These are phyloP conservation scores for Empis livida DNA, from an alignment of 2,888 invertebrate species.

Conservation along the genomic window DNA sequence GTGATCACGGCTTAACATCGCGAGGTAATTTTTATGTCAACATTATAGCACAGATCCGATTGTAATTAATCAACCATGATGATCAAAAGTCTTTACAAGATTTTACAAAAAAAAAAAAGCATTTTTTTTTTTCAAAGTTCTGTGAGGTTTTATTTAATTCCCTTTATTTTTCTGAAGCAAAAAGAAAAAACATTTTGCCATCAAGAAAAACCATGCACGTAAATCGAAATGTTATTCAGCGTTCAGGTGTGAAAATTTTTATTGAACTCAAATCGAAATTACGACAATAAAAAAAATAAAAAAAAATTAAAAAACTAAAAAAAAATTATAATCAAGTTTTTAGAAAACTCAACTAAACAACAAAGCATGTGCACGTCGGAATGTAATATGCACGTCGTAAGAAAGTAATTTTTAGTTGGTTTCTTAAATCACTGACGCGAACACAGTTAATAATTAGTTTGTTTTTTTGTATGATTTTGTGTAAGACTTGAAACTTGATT, in stretches of 20 bases:
- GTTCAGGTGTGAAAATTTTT: conserved; percentile 13
- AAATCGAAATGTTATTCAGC: background rate
- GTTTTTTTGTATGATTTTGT: too few relatives aligned
- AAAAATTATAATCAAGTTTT: conserved; percentile 5
- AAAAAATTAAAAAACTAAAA: conserved; percentile 8
- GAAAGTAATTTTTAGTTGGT: background rate
- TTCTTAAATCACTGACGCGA: background rate
- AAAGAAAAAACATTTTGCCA: too few relatives aligned
- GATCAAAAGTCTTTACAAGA: background rate
- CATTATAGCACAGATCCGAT: background rate
- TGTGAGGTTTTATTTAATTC: too few relatives aligned
- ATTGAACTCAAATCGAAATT: conserved; percentile 5
- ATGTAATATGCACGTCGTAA: conserved; percentile 15
- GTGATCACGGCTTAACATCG: background rate
- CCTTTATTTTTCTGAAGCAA: too few relatives aligned
- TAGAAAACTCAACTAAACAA: conserved; percentile 7
- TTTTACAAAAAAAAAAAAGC: too few relatives aligned
- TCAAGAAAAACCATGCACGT: too few relatives aligned
- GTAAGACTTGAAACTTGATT: too few relatives aligned
- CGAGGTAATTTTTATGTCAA: background rate
- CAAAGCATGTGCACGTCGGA: conserved; percentile 9
- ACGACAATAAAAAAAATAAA: background rate
- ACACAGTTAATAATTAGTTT: too few relatives aligned
- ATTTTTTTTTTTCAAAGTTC: too few relatives aligned
- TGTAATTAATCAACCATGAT: background rate